Percentiles rank a stretch among this genome's conserved stretches.
Conservation (phyloP, 2,113 vertebrate genomes). For the Penelope pileata region DNA sequence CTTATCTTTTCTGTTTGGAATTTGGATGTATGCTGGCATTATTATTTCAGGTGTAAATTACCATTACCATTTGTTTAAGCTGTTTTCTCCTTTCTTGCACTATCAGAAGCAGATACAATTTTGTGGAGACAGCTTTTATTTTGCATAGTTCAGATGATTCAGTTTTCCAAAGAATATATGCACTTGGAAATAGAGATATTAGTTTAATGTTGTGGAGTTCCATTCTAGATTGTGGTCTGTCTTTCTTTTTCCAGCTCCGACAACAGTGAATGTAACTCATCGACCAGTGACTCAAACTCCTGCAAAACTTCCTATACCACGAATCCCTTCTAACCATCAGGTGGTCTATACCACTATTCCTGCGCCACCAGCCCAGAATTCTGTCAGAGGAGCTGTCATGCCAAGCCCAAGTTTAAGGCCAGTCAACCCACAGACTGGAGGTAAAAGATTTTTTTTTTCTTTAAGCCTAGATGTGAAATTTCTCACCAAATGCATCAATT, state of each 20-base stretch:
- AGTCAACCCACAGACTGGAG: constrained; percentile 76
- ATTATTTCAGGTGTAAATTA: background rate
- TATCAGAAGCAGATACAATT: background rate
- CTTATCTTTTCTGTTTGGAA: background rate
- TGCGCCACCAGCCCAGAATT: constrained; percentile 75
- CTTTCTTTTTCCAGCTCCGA: constrained; percentile 68
- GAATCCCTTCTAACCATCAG: constrained; percentile 77
- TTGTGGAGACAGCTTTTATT: background rate
- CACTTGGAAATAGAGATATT: background rate
- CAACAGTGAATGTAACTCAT: constrained; percentile 82
- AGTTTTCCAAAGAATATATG: background rate
- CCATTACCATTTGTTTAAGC: background rate
- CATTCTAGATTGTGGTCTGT: background rate
- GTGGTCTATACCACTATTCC: constrained; percentile 81
- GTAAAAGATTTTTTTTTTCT: constrained; percentile 63
- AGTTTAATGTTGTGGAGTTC: background rate
- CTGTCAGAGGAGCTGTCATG: constrained; percentile 78
- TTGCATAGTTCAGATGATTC: background rate
- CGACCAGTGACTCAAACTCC: constrained; percentile 75
- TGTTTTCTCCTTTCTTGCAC: background rate
- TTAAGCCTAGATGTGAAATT: background rate
- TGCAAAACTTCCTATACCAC: constrained; percentile 77
- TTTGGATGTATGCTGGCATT: background rate
- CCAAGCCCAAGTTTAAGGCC: constrained; percentile 77
- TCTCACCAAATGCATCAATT: background rate